Percentiles rank a stretch among this genome's conserved stretches.
Conservation (phyloP, 2,797 vertebrate genomes). For the Chaunax sp. region DNA sequence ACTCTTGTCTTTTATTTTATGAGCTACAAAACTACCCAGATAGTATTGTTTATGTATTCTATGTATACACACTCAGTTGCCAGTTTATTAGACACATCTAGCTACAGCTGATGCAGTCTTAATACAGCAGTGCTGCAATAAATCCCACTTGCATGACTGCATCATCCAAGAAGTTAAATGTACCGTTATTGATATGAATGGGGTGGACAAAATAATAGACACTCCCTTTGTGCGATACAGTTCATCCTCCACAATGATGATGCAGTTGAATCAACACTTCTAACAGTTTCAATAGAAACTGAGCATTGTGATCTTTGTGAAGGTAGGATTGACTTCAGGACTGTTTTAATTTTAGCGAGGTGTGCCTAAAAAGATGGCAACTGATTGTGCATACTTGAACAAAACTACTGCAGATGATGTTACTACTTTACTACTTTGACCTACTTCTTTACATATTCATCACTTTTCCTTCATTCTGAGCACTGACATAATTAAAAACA, state of each 20-base stretch:
- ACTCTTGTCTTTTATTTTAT: no score
- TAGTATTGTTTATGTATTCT: no score
- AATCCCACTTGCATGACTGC: neutral
- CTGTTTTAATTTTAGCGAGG: neutral
- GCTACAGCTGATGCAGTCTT: no score
- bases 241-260: neutral
- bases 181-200: neutral
- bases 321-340: neutral
- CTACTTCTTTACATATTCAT: no score
- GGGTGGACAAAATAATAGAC: neutral
- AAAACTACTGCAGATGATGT: no score
- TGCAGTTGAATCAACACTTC: neutral
- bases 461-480: neutral
- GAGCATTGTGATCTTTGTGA: neutral
- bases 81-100: neutral
- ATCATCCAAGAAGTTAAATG: neutral
- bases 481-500: neutral
- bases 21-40: no score
- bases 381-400: neutral
- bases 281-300: no score
- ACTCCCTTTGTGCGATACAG: no score
- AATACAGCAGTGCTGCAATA: neutral
- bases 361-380: neutral
- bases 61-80: no score
- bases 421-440: no score